phyloP scores from a whole-genome alignment of 2,113 vertebrate genomes.

The Scolopax mira region DNA sequence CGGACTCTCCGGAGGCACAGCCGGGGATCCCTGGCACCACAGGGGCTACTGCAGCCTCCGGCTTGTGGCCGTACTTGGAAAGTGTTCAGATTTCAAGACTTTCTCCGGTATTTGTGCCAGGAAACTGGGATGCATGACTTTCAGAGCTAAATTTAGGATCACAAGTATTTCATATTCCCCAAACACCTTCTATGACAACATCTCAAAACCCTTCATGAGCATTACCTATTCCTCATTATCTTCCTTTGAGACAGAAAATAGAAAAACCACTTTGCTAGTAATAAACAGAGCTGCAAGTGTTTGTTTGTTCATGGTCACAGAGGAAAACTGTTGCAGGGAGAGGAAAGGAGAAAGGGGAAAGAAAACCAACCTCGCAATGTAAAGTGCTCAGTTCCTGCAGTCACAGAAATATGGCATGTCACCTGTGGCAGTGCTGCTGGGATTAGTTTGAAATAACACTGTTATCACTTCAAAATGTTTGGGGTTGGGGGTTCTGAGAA shows the following conservation, averaged over 20 bases:
- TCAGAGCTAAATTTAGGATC: constrained; percentile 47
- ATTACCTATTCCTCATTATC: background rate
- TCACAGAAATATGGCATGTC: background rate
- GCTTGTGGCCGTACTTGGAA: background rate
- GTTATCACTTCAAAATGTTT: background rate
- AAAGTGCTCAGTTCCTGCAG: background rate
- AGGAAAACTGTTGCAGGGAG: background rate
- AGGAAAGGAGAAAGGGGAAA: background rate
- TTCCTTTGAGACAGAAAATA: background rate
- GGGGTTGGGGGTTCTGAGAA: background rate
- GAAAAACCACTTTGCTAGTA: background rate
- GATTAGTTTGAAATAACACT: background rate
- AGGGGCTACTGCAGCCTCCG: background rate
- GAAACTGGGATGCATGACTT: constrained; percentile 19
- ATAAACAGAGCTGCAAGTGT: background rate
- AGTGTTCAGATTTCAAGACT: constrained; percentile 10
- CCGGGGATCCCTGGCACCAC: fast-evolving
- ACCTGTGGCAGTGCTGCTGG: background rate
- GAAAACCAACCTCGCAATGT: background rate
- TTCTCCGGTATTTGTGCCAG: constrained; percentile 50
- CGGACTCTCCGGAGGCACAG: background rate
- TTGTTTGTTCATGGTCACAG: background rate
- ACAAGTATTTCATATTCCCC: constrained; percentile 2
- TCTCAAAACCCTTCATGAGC: background rate
- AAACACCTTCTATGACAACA: constrained; percentile 26